Percentiles rank a stretch among this genome's conserved stretches.
phyloP scores from a whole-genome alignment of 2,797 vertebrate species.

The Paramormyrops hopkinsi region DNA sequence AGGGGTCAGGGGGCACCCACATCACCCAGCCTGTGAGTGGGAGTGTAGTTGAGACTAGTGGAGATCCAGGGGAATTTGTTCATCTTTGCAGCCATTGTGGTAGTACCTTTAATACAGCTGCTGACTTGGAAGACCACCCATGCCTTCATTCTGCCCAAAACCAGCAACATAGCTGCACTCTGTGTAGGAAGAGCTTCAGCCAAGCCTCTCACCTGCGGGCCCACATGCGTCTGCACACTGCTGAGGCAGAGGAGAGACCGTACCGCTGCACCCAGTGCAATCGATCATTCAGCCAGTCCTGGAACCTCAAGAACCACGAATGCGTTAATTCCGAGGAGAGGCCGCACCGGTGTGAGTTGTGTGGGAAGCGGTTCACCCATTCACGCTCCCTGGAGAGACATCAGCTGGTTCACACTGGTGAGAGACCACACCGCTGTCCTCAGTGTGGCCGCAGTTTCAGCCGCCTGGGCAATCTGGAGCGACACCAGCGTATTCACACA shows the following conservation, averaged over 20 bases:
- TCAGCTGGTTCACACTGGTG: constrained; percentile 89
- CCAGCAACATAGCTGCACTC: constrained; percentile 59
- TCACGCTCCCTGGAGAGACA: constrained; percentile 92
- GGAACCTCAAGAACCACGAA: constrained; percentile 86
- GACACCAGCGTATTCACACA: constrained; percentile 88
- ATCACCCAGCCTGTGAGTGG: constrained; percentile 61
- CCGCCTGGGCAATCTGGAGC: constrained; percentile 87
- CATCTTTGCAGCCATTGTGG: constrained; percentile 67
- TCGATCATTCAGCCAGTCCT: constrained; percentile 83
- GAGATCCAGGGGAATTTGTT: constrained; percentile 47
- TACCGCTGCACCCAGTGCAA: constrained; percentile 82
- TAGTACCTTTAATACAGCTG: constrained; percentile 53
- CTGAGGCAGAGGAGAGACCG: constrained; percentile 73
- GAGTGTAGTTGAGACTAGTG: constrained; percentile 36
- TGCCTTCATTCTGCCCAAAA: constrained; percentile 60
- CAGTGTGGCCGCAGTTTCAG: constrained; percentile 92
- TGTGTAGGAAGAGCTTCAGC: constrained; percentile 69
- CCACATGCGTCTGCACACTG: constrained; percentile 73
- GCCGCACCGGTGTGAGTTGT: constrained; percentile 85
- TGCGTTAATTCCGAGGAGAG: constrained; percentile 83
- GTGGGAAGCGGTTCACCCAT: constrained; percentile 90
- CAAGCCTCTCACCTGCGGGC: constrained; percentile 75
- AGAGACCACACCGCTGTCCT: constrained; percentile 81
- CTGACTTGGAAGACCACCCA: constrained; percentile 62
- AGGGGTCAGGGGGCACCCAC: constrained; percentile 46